These are phyloP conservation scores for Heterohyrax brucei DNA, from an alignment of 2,797 vertebrate genomes.

Conservation along the genomic window DNA sequence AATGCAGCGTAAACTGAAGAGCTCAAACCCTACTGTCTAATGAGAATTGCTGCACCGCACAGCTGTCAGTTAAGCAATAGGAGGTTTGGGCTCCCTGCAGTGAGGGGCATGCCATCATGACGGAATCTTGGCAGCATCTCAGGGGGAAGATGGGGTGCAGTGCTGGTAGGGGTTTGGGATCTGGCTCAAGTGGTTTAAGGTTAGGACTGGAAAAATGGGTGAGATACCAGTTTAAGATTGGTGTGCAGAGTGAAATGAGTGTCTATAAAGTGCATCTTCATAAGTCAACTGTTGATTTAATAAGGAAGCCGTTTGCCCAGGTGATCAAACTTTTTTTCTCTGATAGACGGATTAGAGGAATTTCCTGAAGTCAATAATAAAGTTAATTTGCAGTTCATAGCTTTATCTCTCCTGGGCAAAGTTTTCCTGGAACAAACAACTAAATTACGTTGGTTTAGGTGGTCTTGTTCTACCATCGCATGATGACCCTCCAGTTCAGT, in stretches of 20 bases:
- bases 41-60: neutral
- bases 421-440: neutral
- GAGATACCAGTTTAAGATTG: neutral
- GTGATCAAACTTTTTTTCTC: neutral
- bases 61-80: neutral
- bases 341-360: neutral
- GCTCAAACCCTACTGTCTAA: neutral
- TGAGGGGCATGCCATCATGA: neutral
- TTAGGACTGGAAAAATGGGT: neutral
- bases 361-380: conserved; percentile 34
- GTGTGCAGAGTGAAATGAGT: neutral
- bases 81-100: neutral
- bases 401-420: neutral
- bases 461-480: neutral
- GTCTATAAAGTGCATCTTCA: neutral
- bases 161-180: neutral
- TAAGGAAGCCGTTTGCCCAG: neutral
- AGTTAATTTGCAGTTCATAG: conserved; percentile 30
- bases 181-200: neutral
- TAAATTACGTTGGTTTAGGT: neutral
- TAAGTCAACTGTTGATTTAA: neutral
- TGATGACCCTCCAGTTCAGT: neutral
- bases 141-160: neutral
- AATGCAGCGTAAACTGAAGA: neutral
- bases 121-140: neutral